Percentiles rank a stretch among this genome's conserved stretches.
phyloP scores from a whole-genome alignment of 2,888 invertebrate species.

The Bellardia pandia region DNA sequence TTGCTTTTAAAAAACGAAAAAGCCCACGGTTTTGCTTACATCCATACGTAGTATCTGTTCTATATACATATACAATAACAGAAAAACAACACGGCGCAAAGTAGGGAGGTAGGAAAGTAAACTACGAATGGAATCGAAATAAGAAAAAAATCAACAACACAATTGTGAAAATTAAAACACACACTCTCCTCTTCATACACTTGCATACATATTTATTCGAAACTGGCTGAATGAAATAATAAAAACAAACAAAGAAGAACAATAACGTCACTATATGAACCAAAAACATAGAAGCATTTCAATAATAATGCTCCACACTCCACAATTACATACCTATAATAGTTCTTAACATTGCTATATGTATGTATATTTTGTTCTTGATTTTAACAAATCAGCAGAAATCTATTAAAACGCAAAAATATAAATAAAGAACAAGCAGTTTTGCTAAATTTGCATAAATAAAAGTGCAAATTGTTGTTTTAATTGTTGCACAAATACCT shows the following conservation, averaged over 20 bases:
- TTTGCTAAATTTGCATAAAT: slow-evolving; percentile 48
- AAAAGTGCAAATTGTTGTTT: slow-evolving; percentile 8
- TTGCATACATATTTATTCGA: background rate
- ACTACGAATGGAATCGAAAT: slow-evolving; percentile 27
- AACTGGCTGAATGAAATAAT: slow-evolving; percentile 17
- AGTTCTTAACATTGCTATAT: background rate
- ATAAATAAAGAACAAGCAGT: background rate
- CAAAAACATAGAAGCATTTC: background rate
- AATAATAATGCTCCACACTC: background rate
- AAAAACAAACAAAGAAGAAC: slow-evolving; percentile 30
- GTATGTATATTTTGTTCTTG: background rate
- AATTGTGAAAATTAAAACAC: slow-evolving; percentile 40
- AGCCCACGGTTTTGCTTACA: slow-evolving; percentile 47
- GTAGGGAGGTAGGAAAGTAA: slow-evolving; percentile 44
- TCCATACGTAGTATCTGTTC: background rate
- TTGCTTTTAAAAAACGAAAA: slow-evolving; percentile 29
- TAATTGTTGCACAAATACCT: slow-evolving; percentile 17
- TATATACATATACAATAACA: slow-evolving; percentile 17
- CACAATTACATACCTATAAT: background rate
- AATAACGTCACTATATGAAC: slow-evolving; percentile 43
- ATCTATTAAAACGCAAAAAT: slow-evolving; percentile 17
- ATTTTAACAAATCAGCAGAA: slow-evolving; percentile 33
- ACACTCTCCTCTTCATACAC: slow-evolving; percentile 3
- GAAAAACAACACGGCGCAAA: slow-evolving; percentile 63
- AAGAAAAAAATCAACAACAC: slow-evolving; percentile 41